phyloP scores from a whole-genome alignment of 2,113 vertebrate species.

The Ageneiosus marmoratus region DNA sequence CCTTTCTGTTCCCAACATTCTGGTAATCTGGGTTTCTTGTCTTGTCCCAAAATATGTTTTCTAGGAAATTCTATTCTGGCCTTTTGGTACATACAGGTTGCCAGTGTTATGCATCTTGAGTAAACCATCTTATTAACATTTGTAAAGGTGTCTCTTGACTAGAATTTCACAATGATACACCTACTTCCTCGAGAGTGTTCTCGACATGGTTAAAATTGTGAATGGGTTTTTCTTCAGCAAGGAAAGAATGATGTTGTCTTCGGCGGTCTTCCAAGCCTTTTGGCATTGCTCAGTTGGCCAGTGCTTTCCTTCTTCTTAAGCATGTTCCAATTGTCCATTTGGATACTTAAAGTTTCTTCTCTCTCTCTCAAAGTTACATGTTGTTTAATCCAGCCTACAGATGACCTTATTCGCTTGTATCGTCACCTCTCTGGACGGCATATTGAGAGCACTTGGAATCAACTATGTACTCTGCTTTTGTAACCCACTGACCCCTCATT shows the following conservation, averaged over 20 bases:
- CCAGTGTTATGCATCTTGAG: not conserved
- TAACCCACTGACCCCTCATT: too few relatives aligned
- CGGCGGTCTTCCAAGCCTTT: too few relatives aligned
- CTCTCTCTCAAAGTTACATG: not conserved
- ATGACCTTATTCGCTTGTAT: not conserved
- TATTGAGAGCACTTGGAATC: not conserved
- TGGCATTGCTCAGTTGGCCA: too few relatives aligned
- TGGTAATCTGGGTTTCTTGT: not conserved
- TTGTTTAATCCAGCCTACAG: not conserved
- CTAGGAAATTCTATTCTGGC: not conserved
- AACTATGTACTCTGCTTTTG: not conserved
- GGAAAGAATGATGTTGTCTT: not conserved
- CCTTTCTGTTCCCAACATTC: not conserved
- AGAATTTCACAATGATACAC: not conserved
- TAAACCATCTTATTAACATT: too few relatives aligned
- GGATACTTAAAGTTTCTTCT: not conserved
- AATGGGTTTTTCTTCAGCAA: not conserved
- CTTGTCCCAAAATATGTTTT: too few relatives aligned
- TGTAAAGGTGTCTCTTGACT: not conserved
- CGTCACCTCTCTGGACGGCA: not conserved
- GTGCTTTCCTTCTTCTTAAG: not conserved
- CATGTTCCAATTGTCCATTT: too few relatives aligned
- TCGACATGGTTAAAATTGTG: not conserved
- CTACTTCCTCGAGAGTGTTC: not conserved
- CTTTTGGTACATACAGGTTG: too few relatives aligned